Evolutionary conservation across 2,888 invertebrate genomes (phyloP), one percentile per base, ranked within the genome.

Genomic region (Leucophora obtusa): DNA sequence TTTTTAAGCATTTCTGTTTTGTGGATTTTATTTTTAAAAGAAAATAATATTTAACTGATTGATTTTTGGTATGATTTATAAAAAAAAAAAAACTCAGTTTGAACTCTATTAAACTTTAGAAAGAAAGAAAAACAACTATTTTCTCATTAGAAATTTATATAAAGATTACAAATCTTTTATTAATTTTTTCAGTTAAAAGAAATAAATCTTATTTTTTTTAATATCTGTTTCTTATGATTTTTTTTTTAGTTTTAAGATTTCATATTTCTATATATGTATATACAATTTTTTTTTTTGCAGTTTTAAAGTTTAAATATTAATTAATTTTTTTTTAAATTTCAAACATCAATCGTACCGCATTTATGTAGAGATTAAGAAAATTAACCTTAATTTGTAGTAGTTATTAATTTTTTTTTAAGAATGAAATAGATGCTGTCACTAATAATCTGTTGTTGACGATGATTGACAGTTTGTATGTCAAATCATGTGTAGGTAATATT

Each of bases 101-200:
- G 87, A 87, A 87, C 87, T 87, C 86, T 85, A 87, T 87, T 87
- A 87, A 87, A 87, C 86, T 87, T 85, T 83, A 18, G 76, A 50
- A 15, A 59, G 47, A 21, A 35, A 21, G 51, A 66, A 21, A 38
- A 28, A 65, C 47, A 66, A 43, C 10, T 7, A 59, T 75, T 74
- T 79, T 75, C 75, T 75, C 75, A 79, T 79, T 75, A 71, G 75
- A 79, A 79, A 79, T 66, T 66, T 74, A 65, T n/a, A 28, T 9
- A 50, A 38, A 68, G 75, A 76, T 76, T 76, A 33, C 11, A 68
- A 75, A 76, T 80, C 80, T 72, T 72, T 72, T 75, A 76, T 69
- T 80, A 80, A 72, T 72, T 68, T 43, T 71, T 71, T 65, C n/a
- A 11, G 56, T 56, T 15, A 54, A 74, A 66, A 62, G 58, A 77